These are phyloP conservation scores for Gastrophryne carolinensis DNA, from an alignment of 2,797 vertebrate species.

Conservation along the genomic window DNA sequence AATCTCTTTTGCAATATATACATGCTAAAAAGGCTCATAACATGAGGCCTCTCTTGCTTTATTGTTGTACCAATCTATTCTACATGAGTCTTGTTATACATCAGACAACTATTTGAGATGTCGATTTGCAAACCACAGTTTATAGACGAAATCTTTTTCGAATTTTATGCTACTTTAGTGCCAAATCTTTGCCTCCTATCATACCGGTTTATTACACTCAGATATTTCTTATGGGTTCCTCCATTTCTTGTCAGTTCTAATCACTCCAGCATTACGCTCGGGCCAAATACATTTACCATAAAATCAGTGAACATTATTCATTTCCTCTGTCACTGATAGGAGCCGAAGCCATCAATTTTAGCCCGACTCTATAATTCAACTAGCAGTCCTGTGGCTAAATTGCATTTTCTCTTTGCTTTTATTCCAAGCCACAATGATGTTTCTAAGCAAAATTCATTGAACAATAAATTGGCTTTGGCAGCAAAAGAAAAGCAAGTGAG, in stretches of 20 bases:
- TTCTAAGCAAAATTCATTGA: slow-evolving; percentile 46
- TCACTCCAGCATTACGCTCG: slow-evolving; percentile 40
- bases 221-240: slow-evolving; percentile 36
- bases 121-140: neutral
- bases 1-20: no score
- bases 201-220: slow-evolving; percentile 18
- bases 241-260: slow-evolving; percentile 45
- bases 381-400: slow-evolving; percentile 39
- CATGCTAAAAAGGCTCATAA: no score
- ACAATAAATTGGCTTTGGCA: slow-evolving; percentile 33
- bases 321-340: slow-evolving; percentile 49
- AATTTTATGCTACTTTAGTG: neutral
- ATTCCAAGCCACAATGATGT: slow-evolving; percentile 30
- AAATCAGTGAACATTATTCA: slow-evolving; percentile 49
- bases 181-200: slow-evolving; percentile 5
- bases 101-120: neutral
- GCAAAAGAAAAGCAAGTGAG: slow-evolving; percentile 17
- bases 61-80: no score
- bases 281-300: slow-evolving; percentile 46
- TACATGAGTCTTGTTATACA: neutral
- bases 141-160: neutral
- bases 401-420: slow-evolving; percentile 46
- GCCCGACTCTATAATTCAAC: slow-evolving; percentile 44
- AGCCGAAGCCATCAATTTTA: slow-evolving; percentile 48
- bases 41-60: no score